Percentiles rank a stretch among this genome's conserved stretches.
Conservation (phyloP, 2,797 vertebrate species). For the Paramormyrops hopkinsi region DNA sequence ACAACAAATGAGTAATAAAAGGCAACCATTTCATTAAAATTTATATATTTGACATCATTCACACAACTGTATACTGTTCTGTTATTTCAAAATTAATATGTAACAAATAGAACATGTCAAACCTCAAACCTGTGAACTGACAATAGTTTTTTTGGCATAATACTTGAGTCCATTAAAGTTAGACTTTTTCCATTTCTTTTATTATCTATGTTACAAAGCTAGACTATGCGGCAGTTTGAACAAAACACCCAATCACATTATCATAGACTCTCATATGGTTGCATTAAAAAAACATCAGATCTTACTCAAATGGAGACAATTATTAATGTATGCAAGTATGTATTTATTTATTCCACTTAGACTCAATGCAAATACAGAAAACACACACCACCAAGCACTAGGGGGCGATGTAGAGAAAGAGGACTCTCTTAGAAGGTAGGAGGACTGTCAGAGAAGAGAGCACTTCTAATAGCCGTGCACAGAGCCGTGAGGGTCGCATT, state of each 20-base stretch:
- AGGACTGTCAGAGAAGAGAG: constrained; percentile 42
- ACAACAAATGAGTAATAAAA: neutral
- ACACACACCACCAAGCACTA: constrained; percentile 88
- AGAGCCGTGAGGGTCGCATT: constrained; percentile 27
- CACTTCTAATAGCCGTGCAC: constrained; percentile 39
- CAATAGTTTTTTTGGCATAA: neutral
- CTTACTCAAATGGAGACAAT: constrained; percentile 68
- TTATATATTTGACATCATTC: neutral
- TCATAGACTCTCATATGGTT: neutral
- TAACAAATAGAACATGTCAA: neutral
- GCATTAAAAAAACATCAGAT: neutral
- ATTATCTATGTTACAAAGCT: neutral
- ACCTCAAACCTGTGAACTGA: neutral
- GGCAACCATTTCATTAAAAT: neutral
- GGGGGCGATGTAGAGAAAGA: constrained; percentile 57
- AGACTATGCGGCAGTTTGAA: neutral
- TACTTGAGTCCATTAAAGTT: neutral
- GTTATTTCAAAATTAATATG: constrained; percentile 4
- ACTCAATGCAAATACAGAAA: constrained; percentile 93
- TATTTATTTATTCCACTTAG: constrained; percentile 73
- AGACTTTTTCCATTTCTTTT: neutral
- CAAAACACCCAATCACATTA: constrained; percentile 6
- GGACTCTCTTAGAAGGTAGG: constrained; percentile 57
- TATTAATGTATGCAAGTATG: constrained; percentile 67
- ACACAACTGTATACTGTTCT: neutral